Evolutionary conservation across 2,888 invertebrate genomes (phyloP).

Genomic region (Cataglyphis rosenhaueri): DNA sequence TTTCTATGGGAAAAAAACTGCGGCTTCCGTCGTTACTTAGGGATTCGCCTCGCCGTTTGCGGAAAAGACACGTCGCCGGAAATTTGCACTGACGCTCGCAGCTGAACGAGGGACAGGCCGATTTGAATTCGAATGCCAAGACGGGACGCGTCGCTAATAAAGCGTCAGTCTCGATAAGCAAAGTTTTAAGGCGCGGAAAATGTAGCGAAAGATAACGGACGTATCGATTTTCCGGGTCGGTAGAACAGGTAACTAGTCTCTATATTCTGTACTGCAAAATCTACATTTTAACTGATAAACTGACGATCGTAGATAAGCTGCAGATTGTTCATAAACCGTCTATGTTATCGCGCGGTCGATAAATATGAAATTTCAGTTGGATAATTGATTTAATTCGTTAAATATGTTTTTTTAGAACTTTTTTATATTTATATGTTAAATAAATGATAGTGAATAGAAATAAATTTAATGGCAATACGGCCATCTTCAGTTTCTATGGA

Average conservation of each 20-base stretch:
- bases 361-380: constrained; percentile 18
- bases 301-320: constrained; percentile 42
- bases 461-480: background rate
- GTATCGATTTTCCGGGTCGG: constrained; percentile 50
- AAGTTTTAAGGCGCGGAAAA: constrained; percentile 28
- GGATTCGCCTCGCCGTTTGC: constrained; percentile 26
- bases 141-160: constrained; percentile 6
- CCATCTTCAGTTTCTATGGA: background rate
- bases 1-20: constrained; percentile 55
- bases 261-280: background rate
- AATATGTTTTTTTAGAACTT: background rate
- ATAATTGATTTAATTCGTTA: background rate
- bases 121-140: constrained; percentile 16
- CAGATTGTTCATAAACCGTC: background rate
- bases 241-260: constrained; percentile 48
- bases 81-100: constrained; percentile 26
- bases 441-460: background rate
- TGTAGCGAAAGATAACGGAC: background rate
- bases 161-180: constrained; percentile 32
- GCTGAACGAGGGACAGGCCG: constrained; percentile 20
- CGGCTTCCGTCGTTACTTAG: constrained; percentile 60
- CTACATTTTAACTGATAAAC: constrained; percentile 26
- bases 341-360: constrained; percentile 24
- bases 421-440: background rate
- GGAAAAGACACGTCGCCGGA: constrained; percentile 42